Evolutionary conservation across 2,888 invertebrate genomes (phyloP), one percentile per base, ranked within the genome.

Genomic region (Xestia xanthographa): DNA sequence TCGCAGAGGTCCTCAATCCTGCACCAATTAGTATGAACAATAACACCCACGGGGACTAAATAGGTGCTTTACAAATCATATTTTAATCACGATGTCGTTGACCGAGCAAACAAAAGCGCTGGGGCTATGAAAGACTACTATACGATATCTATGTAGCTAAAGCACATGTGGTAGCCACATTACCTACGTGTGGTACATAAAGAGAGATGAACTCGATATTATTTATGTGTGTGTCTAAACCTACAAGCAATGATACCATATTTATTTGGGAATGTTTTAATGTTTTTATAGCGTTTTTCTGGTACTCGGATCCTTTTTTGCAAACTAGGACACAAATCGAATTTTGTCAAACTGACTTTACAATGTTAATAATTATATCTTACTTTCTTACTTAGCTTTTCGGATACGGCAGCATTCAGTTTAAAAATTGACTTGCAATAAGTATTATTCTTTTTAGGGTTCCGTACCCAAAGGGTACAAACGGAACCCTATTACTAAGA

Each of bases 1-100:
- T 80, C 78, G 80, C 80, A 78, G 48, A 65, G 86, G 83, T 89
- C 87, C 87, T 87, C 85, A 86, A 84, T 87, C 86, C 90, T 87
- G 73, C 65, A 92, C 83, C 82, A 86, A 84, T 83, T 85, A 83
- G 75, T 83, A 82, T 86, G 90, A 92, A 93, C 93, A 94, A 94
- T 95, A 92, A 93, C 94, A 91, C 94, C 93, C 92, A 94, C 94
- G 85, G 85, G 80, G 72, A 83, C 75, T 83, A 75, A 83, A 84
- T 87, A 83, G 76, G 71, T 80, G 86, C 83, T 88, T 88, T 87
- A 87, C 88, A 88, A 89, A 90, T 90, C 87, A 87, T 88, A 90
- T 87, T 81, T 86, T 79, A 73, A 86, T 85, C 91, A 90, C 91
- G 82, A 85, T 85, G 92, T 90, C 92, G 81, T 86, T 90, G 92